A percentile compares a stretch with the other conserved stretches of the same genome.
Conservation (phyloP, 2,113 vertebrate species). For the Carassius auratus region DNA sequence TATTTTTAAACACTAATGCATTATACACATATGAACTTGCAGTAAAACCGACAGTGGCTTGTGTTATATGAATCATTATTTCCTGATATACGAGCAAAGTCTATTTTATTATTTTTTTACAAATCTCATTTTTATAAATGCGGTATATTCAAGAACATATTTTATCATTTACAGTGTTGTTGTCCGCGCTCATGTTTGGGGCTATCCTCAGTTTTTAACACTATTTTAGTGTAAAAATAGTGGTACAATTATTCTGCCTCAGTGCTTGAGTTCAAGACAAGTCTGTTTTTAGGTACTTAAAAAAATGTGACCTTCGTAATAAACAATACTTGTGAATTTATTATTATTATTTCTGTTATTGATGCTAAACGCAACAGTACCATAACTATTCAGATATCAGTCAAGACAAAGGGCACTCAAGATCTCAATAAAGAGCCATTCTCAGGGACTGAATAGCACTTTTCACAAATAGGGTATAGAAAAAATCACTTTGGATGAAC, state of each 20-base stretch:
- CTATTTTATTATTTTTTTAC: slow-evolving; percentile 56
- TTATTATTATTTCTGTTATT: slow-evolving; percentile 20
- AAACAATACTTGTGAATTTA: slow-evolving; percentile 52
- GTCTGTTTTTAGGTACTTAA: slow-evolving; percentile 64
- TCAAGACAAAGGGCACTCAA: slow-evolving; percentile 3
- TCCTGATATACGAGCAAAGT: slow-evolving; percentile 40
- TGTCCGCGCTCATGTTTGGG: neutral
- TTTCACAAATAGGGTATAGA: neutral
- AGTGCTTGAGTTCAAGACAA: slow-evolving; percentile 50
- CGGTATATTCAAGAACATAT: neutral
- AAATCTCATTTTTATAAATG: slow-evolving; percentile 25
- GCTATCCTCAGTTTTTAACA: neutral
- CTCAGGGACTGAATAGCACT: neutral
- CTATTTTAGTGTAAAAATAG: slow-evolving; percentile 17
- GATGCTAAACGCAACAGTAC: neutral
- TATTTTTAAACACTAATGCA: neutral
- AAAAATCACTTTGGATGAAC: neutral
- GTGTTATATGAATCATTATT: slow-evolving; percentile 17
- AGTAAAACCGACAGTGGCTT: neutral
- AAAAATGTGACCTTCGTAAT: slow-evolving; percentile 68
- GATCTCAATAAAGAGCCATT: neutral
- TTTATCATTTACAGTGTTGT: slow-evolving; percentile 7
- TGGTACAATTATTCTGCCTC: slow-evolving; percentile 32
- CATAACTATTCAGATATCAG: neutral
- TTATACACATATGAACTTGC: neutral